Evolutionary conservation across 2,888 invertebrate species (phyloP).

Genomic region (Andrena camellia): DNA sequence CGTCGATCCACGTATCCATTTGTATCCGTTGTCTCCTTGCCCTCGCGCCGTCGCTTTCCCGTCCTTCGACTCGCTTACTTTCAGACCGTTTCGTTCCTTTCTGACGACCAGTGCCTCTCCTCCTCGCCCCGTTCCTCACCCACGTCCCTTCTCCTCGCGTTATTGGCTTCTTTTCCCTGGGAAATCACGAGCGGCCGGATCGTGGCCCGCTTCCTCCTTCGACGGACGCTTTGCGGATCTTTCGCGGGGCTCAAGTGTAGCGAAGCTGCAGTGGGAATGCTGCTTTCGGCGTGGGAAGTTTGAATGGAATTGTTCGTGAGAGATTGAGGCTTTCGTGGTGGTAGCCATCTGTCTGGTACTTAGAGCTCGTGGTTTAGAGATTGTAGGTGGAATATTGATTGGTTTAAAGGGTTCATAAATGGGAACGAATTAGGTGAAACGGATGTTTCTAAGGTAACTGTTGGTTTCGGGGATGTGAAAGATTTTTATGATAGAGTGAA

Average conservation of each 20-base stretch:
- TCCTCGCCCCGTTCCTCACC: constrained; percentile 9
- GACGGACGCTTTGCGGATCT: background rate
- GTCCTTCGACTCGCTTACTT: constrained; percentile 11
- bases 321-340: too few species aligned
- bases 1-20: constrained; percentile 44
- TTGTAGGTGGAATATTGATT: too few species aligned
- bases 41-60: background rate
- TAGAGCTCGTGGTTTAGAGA: too few species aligned
- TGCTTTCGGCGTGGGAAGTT: background rate
- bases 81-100: constrained; percentile 6
- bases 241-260: background rate
- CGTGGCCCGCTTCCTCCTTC: background rate
- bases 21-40: constrained; percentile 31
- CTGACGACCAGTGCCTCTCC: background rate
- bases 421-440: too few species aligned
- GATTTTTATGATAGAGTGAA: too few species aligned
- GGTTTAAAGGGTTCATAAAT: too few species aligned
- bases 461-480: too few species aligned
- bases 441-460: too few species aligned
- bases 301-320: background rate
- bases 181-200: constrained; percentile 38
- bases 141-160: constrained; percentile 1
- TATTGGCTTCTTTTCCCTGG: constrained; percentile 16
- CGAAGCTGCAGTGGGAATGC: background rate
- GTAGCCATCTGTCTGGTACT: too few species aligned